Conservation (phyloP, 35 echinoderm and acorn worm genomes). For the Heliocidaris erythrogramma region DNA sequence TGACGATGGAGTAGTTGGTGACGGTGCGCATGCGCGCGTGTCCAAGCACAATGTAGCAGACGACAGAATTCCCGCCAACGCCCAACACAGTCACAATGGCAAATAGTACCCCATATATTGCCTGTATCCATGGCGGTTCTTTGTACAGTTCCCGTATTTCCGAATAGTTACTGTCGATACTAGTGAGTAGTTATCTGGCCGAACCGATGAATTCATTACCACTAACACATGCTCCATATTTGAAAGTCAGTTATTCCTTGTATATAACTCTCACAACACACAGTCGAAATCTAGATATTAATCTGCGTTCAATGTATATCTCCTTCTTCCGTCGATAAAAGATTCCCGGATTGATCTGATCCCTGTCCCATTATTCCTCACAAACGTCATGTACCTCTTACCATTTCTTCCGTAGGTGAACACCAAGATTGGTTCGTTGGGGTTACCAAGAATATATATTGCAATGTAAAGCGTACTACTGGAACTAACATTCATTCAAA, state of each 20-base stretch:
- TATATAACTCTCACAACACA: no score
- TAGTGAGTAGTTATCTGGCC: not conserved
- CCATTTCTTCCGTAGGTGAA: no score
- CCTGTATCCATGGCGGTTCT: slow-evolving; percentile 74
- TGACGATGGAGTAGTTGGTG: slow-evolving; percentile 98
- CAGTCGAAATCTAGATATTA: no score
- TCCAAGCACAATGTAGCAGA: slow-evolving; percentile 95
- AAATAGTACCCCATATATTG: slow-evolving; percentile 62
- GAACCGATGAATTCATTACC: not conserved
- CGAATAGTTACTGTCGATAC: not conserved
- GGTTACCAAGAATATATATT: no score
- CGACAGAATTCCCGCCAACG: slow-evolving; percentile 81
- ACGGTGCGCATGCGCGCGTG: slow-evolving; percentile 94
- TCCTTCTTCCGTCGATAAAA: no score
- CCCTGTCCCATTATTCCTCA: no score
- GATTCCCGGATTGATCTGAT: no score
- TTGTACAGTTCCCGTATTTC: slow-evolving; percentile 45
- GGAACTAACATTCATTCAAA: no score
- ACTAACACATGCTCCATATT: not conserved
- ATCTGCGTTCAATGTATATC: no score
- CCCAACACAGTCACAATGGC: slow-evolving; percentile 75
- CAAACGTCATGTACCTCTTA: no score
- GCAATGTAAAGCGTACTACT: no score
- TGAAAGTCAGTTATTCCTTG: not conserved
- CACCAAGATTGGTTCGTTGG: no score